These are phyloP conservation scores for Nycticryphes semicollaris DNA, from an alignment of 2,113 vertebrate species.

Conservation along the genomic window DNA sequence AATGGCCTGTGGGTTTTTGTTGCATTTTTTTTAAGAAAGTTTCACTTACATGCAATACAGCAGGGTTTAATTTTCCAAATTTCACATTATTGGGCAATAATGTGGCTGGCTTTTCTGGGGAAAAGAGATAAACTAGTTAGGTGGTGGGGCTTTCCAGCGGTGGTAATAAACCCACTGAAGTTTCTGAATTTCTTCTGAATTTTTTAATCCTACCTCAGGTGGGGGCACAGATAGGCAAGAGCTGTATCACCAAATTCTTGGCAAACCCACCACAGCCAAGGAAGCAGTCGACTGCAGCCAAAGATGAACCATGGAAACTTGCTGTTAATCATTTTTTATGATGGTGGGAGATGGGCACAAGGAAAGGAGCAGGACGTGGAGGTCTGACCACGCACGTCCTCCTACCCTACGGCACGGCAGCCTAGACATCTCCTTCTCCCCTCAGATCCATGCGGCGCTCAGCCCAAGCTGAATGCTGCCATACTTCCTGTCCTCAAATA, in stretches of 20 bases:
- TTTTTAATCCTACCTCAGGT: not conserved
- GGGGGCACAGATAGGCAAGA: fast-evolving
- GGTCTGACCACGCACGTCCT: not conserved
- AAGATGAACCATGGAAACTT: not conserved
- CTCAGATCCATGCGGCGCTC: not conserved
- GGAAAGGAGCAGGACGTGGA: not conserved
- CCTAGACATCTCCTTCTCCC: not conserved
- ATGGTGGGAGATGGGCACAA: not conserved
- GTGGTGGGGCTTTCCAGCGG: not conserved
- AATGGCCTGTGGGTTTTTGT: not conserved
- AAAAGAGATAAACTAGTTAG: not conserved
- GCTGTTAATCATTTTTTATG: not conserved
- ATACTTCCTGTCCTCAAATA: too few relatives aligned
- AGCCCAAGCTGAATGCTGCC: not conserved
- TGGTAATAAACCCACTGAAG: not conserved
- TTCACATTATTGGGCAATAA: not conserved
- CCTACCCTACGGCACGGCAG: not conserved
- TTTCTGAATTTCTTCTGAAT: not conserved
- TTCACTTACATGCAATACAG: not conserved
- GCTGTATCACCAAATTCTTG: not conserved
- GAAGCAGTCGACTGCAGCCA: not conserved
- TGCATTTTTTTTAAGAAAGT: not conserved
- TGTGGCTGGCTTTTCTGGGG: not conserved
- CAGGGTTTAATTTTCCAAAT: not conserved
- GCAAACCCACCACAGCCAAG: not conserved